These are phyloP conservation scores for Maccullochella peelii DNA, from an alignment of 2,113 vertebrate genomes.

Conservation along the genomic window DNA sequence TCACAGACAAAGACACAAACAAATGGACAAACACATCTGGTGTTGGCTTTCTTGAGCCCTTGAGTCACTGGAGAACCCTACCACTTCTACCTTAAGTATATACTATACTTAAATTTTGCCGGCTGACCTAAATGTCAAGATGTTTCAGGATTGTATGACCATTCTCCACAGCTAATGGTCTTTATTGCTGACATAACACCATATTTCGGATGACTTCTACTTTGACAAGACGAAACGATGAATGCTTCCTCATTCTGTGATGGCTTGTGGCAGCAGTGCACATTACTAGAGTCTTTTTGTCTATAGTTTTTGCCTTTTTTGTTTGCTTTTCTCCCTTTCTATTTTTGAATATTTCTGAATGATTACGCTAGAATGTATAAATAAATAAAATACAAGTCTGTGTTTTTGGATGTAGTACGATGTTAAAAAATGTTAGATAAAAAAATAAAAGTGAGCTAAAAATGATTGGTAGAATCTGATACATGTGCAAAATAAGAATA, in stretches of 20 bases:
- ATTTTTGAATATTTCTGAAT: neutral
- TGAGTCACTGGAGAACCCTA: neutral
- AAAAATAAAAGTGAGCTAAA: neutral
- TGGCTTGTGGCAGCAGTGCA: neutral
- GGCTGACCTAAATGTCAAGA: neutral
- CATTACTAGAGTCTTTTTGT: neutral
- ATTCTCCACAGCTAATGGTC: neutral
- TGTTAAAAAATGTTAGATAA: neutral
- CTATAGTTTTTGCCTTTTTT: no score
- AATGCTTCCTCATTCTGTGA: neutral
- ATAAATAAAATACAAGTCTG: neutral
- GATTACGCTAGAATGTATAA: neutral
- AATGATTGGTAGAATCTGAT: neutral
- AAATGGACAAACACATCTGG: constrained; percentile 42
- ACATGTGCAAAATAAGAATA: neutral
- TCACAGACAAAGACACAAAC: constrained; percentile 24
- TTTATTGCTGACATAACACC: neutral
- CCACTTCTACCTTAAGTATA: neutral
- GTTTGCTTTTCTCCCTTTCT: neutral
- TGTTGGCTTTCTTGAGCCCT: constrained; percentile 23
- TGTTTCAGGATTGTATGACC: neutral
- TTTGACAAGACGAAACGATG: neutral
- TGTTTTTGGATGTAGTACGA: neutral
- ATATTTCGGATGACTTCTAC: neutral
- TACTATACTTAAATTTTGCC: neutral